Evolutionary conservation across 1,140 invertebrate genomes (phyloP).

Genomic region (Neodiprion virginianus): DNA sequence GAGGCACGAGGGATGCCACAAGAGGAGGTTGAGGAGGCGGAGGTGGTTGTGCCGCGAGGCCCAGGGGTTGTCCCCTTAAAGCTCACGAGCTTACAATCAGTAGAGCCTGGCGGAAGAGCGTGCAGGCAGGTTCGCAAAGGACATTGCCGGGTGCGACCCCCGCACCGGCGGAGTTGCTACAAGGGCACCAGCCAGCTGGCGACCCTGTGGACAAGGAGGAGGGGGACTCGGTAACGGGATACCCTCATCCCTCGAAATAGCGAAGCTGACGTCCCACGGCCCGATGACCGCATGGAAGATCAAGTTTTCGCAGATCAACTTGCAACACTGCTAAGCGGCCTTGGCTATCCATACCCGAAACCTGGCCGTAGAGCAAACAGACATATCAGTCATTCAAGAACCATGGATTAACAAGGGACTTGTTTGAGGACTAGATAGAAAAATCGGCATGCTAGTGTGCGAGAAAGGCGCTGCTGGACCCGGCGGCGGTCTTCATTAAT

Average conservation of each 20-base stretch:
- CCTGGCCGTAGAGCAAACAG: neutral
- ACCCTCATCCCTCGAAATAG: neutral
- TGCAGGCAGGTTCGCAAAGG: too few species aligned
- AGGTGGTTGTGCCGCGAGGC: neutral
- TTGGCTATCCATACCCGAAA: neutral
- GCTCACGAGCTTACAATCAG: neutral
- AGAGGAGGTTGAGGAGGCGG: neutral
- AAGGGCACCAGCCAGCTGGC: neutral
- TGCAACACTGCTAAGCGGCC: neutral
- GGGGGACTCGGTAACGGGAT: neutral
- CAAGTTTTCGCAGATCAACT: neutral
- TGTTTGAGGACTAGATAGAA: neutral
- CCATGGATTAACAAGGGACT: neutral
- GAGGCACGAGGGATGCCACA: neutral
- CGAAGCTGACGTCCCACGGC: neutral
- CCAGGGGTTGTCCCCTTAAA: neutral
- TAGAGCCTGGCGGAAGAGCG: neutral
- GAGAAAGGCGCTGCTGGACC: neutral
- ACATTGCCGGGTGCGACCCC: too few species aligned
- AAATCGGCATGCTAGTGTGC: neutral
- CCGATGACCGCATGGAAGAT: neutral
- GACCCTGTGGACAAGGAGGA: neutral
- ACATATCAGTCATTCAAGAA: neutral
- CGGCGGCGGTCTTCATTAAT: slow-evolving; percentile 8
- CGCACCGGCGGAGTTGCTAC: too few species aligned